Base-by-base conservation (phyloP, 2,797 vertebrate species). In the Coreius guichenoti region DNA sequence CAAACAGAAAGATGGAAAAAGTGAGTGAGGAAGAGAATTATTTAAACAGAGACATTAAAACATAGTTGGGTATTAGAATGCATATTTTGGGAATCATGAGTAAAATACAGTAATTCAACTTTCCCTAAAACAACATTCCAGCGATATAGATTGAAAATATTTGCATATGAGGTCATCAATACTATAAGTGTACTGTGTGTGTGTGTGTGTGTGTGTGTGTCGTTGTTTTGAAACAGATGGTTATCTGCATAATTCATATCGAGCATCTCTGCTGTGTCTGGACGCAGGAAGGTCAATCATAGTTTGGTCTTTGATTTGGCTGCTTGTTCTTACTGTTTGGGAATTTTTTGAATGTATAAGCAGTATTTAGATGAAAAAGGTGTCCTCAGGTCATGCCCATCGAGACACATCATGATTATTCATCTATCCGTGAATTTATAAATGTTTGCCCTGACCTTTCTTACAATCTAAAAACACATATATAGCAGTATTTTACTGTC, bases 161-260 rank as follows among this genome's bases (percentile, higher is more conserved):
- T 29, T 79, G 8, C 11, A 5, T 51, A 17, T 49, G 17, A 67
- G 45, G 29, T 51, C 45, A 58, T 68, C 23, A 45, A n/a, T 78
- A 54, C 26, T 61, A n/a, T 73, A 56, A 47, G 26, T 69, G 33
- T 73, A 16, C 76, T 73, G n/a, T 76, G 16, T 36, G 47, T 80
- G 58, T 51, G 49, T 45, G 43, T 21, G 17, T 67, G 31, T 75
- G 17, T 33, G 51, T 81, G 21, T 76, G 58, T 26, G 74, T 76
- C 51, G 81, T 81, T 47, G 54, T 86, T 68, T 84, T 75, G 81
- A 85, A 87, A 75, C 87, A 89, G 89, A 88, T 89, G 89, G 85
- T 73, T 67, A 74, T 47, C 85, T 89, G 87, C 87, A 89, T 89
- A 86, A 89, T 89, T 89, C 83, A 89, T 88, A 83, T 75, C 68